phyloP scores from a whole-genome alignment of 2,113 vertebrate species.

The Eira barbara region DNA sequence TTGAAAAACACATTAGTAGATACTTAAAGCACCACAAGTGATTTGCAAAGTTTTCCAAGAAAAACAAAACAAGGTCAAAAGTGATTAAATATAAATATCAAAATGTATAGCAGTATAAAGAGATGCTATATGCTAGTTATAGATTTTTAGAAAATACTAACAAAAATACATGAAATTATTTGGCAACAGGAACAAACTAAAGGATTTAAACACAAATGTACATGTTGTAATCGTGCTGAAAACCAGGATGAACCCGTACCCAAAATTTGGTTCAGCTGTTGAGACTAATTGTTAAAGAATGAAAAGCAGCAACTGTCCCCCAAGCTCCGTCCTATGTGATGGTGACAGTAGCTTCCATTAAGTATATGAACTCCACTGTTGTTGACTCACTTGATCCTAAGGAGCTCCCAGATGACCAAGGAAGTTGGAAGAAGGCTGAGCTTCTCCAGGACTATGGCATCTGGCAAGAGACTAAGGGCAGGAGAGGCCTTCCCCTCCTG shows the following conservation, averaged over 20 bases:
- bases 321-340: not conserved
- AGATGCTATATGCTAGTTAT: not conserved
- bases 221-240: not conserved
- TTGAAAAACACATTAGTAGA: not conserved
- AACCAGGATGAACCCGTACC: not conserved
- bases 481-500: not conserved
- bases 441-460: not conserved
- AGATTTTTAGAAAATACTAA: not conserved
- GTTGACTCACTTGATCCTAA: not conserved
- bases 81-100: not conserved
- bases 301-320: not conserved
- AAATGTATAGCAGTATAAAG: not conserved
- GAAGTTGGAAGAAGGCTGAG: not conserved
- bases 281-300: not conserved
- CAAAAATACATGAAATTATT: not conserved
- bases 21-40: not conserved
- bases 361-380: not conserved
- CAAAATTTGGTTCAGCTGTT: not conserved
- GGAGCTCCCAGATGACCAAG: not conserved
- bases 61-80: not conserved
- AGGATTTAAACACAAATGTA: not conserved
- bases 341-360: not conserved
- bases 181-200: not conserved
- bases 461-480: not conserved
- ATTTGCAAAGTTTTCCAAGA: not conserved